Percentiles rank a stretch among this genome's conserved stretches.
Evolutionary conservation across 2,888 invertebrate species (phyloP).

Genomic region (Cheilosia vernalis): DNA sequence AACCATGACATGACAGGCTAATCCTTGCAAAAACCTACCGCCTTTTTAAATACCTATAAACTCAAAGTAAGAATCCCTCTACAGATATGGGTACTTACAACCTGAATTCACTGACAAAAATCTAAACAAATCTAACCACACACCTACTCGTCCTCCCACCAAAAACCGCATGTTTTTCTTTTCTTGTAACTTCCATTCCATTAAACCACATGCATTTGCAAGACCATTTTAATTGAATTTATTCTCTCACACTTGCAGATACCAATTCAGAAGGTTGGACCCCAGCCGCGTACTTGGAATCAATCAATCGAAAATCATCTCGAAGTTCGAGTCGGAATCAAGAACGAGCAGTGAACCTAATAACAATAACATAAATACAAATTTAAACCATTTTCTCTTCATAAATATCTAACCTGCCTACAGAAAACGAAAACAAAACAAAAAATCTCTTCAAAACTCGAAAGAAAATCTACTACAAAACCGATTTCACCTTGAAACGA

Average conservation of each 20-base stretch:
- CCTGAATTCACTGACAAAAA: not conserved
- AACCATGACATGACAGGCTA: no score
- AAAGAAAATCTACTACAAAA: constrained; percentile 1
- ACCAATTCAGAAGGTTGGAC: constrained; percentile 94
- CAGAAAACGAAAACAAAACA: not conserved
- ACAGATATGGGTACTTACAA: not conserved
- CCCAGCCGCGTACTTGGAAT: constrained; percentile 95
- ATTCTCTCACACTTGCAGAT: constrained; percentile 82
- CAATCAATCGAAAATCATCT: constrained; percentile 88
- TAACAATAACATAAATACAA: constrained; percentile 45
- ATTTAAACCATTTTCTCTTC: not conserved
- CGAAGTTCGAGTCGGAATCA: constrained; percentile 87
- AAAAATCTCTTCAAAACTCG: constrained; percentile 30
- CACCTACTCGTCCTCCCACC: not conserved
- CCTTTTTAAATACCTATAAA: no score
- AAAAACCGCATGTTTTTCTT: not conserved
- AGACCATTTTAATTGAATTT: not conserved
- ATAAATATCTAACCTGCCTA: constrained; percentile 42
- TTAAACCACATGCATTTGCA: not conserved
- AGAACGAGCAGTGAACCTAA: constrained; percentile 76
- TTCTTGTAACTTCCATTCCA: not conserved
- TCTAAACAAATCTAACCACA: constrained; percentile 2
- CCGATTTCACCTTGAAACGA: constrained; percentile 21
- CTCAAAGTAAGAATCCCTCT: no score
- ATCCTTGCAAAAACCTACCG: no score